phyloP scores from a whole-genome alignment of 2,888 invertebrate species.

The Oligia fasciuncula region DNA sequence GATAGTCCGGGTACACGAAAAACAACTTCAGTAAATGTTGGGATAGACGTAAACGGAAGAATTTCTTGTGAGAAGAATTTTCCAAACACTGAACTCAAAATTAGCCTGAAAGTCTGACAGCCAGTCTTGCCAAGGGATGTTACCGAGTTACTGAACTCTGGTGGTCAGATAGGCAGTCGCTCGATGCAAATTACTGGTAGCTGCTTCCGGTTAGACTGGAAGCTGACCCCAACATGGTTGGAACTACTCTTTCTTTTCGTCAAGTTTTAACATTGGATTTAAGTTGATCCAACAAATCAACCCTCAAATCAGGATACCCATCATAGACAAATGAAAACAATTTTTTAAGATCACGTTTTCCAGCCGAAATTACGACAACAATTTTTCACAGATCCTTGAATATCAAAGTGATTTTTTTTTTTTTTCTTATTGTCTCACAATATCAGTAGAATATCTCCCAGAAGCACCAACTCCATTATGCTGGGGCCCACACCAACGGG shows the following conservation, averaged over 20 bases:
- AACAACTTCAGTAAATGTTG: background rate
- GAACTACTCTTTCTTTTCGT: background rate
- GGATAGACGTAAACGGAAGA: background rate
- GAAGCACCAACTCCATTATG: background rate
- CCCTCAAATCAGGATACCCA: too few relatives aligned
- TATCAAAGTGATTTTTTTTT: background rate
- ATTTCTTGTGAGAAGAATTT: background rate
- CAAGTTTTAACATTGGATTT: too few relatives aligned
- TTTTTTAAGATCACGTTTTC: background rate
- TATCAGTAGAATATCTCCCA: background rate
- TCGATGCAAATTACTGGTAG: background rate
- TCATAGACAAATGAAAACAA: background rate
- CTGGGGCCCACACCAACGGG: too few relatives aligned
- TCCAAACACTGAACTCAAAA: background rate
- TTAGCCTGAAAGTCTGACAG: background rate
- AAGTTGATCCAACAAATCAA: too few relatives aligned
- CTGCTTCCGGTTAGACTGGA: background rate
- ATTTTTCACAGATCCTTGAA: background rate
- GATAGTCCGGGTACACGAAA: background rate
- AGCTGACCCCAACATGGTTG: background rate
- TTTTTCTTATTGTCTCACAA: background rate
- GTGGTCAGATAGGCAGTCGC: background rate
- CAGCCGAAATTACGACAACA: background rate
- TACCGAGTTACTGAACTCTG: background rate
- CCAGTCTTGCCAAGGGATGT: background rate